Base-by-base conservation (phyloP, 2,113 vertebrate species). In the Tor tambroides region DNA sequence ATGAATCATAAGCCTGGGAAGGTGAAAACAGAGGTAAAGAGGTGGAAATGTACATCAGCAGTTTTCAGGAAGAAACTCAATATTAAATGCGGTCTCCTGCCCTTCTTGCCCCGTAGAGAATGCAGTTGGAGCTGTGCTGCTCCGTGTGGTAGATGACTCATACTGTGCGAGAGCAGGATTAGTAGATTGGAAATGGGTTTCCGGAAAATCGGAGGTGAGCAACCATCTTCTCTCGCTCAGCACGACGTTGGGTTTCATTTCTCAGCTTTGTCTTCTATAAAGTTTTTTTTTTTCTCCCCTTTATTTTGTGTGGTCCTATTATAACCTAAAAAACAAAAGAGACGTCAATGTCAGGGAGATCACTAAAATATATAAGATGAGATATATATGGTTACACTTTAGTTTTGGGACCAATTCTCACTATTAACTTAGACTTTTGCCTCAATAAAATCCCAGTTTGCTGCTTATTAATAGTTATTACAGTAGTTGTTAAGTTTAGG, bases 1-100 rank as follows among this genome's bases (percentile, higher is more conserved):
- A 30, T 51, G 63, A 83, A 49, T 83, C 43, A 54, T 30, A 87
- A 90, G 90, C 86, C 85, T 61, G 81, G 88, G 87, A 32, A 78
- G 59, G 30, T 38, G 35, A 30, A 32, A 9, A 67, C 84, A 76
- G 86, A 84, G 75, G 88, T 30, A 59, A 80, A 54, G 65, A 80
- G 30, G 32, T 19, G 49, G 41, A 65, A 43, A 46, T 84, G 23
- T 23, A 82, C 76, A 74, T 90, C 86, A 85, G 88, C 84, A 84
- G 41, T 85, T 82, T 86, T 85, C 75, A 85, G 85, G 49, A 75
- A 82, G 26, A 79, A 86, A 69, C n/a, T 49, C 43, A 10, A 80
- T 80, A 86, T 28, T 1, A 30, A 67, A 75, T 72, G 32, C 28
- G 41, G 41, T 32, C 28, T 23, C 49, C 30, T 82, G 78, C 30